A percentile compares a stretch with the other conserved stretches of the same genome.
Conservation (phyloP, 1,140 invertebrate genomes). For the Anoplophora glabripennis region DNA sequence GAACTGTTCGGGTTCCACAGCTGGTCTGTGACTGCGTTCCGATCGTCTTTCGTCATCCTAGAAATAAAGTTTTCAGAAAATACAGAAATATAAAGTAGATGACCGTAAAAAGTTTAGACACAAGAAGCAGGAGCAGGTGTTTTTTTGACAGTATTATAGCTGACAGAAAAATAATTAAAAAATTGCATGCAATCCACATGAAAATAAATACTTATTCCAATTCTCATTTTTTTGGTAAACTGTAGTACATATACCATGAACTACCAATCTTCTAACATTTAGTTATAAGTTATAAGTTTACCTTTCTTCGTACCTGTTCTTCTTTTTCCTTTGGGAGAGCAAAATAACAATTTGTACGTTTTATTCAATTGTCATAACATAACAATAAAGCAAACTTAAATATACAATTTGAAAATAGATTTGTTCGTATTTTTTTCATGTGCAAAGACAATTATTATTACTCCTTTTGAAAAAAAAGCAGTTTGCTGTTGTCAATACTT, state of each 20-base stretch:
- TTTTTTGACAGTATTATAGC: background rate
- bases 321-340: slow-evolving; percentile 25
- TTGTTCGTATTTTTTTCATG: no score
- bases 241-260: no score
- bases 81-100: no score
- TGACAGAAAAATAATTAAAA: background rate
- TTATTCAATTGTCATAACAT: background rate
- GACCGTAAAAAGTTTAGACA: no score
- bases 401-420: background rate
- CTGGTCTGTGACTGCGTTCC: slow-evolving; percentile 62
- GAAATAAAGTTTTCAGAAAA: background rate
- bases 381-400: background rate
- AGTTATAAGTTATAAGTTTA: slow-evolving; percentile 4
- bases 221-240: no score
- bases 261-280: no score
- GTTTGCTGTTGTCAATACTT: no score
- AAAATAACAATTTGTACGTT: slow-evolving; percentile 10
- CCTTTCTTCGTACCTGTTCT: slow-evolving; percentile 23
- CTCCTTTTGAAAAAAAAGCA: no score
- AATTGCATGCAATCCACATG: background rate
- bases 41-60: slow-evolving; percentile 78
- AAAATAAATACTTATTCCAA: no score
- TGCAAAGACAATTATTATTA: no score
- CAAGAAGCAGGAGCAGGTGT: no score
- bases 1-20: slow-evolving; percentile 65